These are phyloP conservation scores for Sphenodon punctatus DNA, from an alignment of 2,797 vertebrate genomes.

Conservation along the genomic window DNA sequence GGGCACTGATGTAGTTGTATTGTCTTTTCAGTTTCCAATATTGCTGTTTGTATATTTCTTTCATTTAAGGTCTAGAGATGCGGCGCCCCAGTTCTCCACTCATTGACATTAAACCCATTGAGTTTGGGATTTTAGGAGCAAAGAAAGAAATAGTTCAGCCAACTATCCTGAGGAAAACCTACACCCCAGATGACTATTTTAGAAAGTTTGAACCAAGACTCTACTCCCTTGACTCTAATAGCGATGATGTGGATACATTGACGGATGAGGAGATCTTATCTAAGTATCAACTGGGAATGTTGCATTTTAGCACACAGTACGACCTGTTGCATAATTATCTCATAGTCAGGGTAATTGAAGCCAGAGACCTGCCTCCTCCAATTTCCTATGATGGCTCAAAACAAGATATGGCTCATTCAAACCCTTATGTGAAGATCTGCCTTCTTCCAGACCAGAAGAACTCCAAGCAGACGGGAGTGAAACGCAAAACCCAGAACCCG, in stretches of 20 bases:
- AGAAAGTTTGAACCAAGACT: slow-evolving; percentile 86
- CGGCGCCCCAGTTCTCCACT: slow-evolving; percentile 84
- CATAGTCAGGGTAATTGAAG: slow-evolving; percentile 86
- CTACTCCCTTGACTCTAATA: slow-evolving; percentile 81
- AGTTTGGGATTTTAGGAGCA: slow-evolving; percentile 84
- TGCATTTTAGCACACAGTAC: slow-evolving; percentile 90
- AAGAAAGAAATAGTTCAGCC: slow-evolving; percentile 89
- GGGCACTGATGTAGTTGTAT: accelerated
- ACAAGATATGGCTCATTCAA: slow-evolving; percentile 88
- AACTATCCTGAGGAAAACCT: slow-evolving; percentile 79
- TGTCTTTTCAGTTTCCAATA: neutral
- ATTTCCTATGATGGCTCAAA: slow-evolving; percentile 80
- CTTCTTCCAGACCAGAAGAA: slow-evolving; percentile 91
- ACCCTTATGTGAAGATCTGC: slow-evolving; percentile 90
- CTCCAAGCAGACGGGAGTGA: slow-evolving; percentile 89
- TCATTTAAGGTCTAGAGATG: slow-evolving; percentile 78
- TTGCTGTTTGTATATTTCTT: neutral
- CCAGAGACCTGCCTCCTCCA: slow-evolving; percentile 84
- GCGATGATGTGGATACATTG: slow-evolving; percentile 85
- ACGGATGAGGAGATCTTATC: slow-evolving; percentile 87
- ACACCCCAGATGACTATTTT: slow-evolving; percentile 84
- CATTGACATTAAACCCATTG: slow-evolving; percentile 86
- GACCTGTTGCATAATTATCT: slow-evolving; percentile 85
- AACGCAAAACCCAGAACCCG: slow-evolving; percentile 89
- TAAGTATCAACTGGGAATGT: slow-evolving; percentile 88